Conservation (phyloP, 2,113 vertebrate genomes). For the Forbesichthys papilliferus region DNA sequence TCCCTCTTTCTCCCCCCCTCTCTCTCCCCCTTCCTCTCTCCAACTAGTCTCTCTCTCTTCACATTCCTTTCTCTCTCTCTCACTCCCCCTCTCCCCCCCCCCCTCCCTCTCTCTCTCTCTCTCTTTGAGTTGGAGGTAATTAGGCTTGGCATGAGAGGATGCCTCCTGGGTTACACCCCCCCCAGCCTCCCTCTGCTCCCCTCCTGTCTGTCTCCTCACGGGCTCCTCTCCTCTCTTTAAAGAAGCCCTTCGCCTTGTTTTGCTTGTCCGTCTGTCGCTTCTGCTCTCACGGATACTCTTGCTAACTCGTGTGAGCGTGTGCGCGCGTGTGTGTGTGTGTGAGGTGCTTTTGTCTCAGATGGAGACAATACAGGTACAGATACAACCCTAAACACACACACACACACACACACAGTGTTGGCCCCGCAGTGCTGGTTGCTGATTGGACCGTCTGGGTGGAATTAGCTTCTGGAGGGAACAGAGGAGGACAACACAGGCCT, state of each 20-base stretch:
- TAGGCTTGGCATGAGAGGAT: constrained; percentile 65
- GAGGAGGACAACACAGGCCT: constrained; percentile 27
- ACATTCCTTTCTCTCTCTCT: constrained; percentile 56
- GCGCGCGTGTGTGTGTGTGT: constrained; percentile 6
- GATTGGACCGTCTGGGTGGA: constrained; percentile 24
- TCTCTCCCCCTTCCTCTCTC: constrained; percentile 8
- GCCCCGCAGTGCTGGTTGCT: not conserved
- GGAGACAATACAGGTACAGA: not conserved
- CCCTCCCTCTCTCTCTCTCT: constrained; percentile 67
- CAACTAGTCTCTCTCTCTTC: constrained; percentile 61
- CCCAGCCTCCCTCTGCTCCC: not conserved
- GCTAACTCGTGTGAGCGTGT: constrained; percentile 20
- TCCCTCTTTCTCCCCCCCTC: constrained; percentile 58
- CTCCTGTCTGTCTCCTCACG: not conserved
- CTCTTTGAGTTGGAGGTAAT: constrained; percentile 69
- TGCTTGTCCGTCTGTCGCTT: too few relatives aligned
- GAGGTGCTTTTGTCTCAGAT: constrained; percentile 7
- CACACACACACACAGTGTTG: too few relatives aligned
- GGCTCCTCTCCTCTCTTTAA: not conserved
- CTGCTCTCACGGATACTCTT: too few relatives aligned
- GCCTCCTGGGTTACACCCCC: too few relatives aligned
- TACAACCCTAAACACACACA: not conserved
- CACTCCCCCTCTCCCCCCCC: not conserved
- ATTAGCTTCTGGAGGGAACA: constrained; percentile 38
- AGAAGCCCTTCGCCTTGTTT: not conserved